Evolutionary conservation across 2,113 vertebrate genomes (phyloP).

Genomic region (Dipodomys merriami): DNA sequence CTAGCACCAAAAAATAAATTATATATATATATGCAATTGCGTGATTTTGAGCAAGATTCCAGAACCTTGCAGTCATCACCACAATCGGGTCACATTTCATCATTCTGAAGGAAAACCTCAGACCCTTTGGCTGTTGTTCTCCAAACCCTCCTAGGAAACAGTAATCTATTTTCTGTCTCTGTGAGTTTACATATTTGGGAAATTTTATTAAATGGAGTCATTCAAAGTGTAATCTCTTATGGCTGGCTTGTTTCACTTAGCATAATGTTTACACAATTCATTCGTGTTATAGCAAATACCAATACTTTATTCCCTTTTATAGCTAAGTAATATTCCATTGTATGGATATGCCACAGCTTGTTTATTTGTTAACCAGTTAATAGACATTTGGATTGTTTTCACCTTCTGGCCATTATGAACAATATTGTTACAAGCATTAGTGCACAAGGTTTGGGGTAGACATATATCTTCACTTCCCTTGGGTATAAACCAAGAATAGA

Average conservation of each 20-base stretch:
- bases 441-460: not conserved
- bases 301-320: constrained; percentile 38
- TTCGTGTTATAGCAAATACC: not conserved
- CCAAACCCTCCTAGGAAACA: not conserved
- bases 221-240: not conserved
- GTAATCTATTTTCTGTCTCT: not conserved
- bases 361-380: not conserved
- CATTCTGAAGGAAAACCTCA: not conserved
- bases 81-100: not conserved
- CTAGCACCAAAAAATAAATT: too few relatives aligned
- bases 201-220: not conserved
- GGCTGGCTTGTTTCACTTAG: constrained; percentile 7
- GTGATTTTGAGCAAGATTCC: not conserved
- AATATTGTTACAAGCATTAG: not conserved
- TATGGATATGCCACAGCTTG: not conserved
- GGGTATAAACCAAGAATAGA: not conserved
- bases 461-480: constrained; percentile 43
- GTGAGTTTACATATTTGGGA: not conserved
- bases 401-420: not conserved
- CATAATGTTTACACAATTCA: not conserved
- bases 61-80: not conserved
- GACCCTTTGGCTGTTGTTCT: not conserved
- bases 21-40: not conserved
- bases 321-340: not conserved
- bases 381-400: not conserved